Evolutionary conservation across 2,888 invertebrate species (phyloP), one percentile per base, ranked within the genome.

Genomic region (Nowickia ferox): DNA sequence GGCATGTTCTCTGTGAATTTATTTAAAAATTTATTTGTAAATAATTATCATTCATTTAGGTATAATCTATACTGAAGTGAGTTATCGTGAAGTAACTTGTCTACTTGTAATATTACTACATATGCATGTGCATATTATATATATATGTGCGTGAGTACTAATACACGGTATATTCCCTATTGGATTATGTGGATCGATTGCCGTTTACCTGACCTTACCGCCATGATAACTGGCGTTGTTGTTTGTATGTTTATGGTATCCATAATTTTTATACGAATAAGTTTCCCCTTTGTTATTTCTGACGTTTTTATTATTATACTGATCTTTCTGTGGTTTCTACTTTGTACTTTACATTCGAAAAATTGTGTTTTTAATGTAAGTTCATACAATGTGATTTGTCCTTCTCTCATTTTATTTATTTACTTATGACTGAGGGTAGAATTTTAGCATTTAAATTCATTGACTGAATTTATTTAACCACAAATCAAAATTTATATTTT

Each of bases 201-300:
- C 19, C 55, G 48, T 59, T 65, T 84, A 75, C 81, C 78, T 78
- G 77, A n/a, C 11, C 71, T 59, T 48, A 75, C 75, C 84, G 84
- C 81, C 86, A 84, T 87, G 17, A 57, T 79, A 68, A 79, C 15
- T 57, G 0, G 40, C 19, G 42, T 68, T 72, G 57, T 59, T 72
- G 57, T 68, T 55, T 71, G n/a, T 38, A 53, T 61, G 51, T 81
- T 80, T 71, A 81, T 84, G 81, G 82, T 84, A 82, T 82, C 84
- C 78, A 84, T 87, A 81, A 78, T 81, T 78, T 57, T 78, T 78
- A 53, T 65, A 86, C n/a, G n/a, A n/a, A n/a, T 80, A 76, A 81
- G 65, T 80, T 77, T 76, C 48, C 42, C 53, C 15, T 75, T 71
- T 76, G 40, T 77, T 84, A 80, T 76, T 74, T 81, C 81, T 87